phyloP scores from a whole-genome alignment of 2,113 vertebrate species.

The Taxidea taxus region DNA sequence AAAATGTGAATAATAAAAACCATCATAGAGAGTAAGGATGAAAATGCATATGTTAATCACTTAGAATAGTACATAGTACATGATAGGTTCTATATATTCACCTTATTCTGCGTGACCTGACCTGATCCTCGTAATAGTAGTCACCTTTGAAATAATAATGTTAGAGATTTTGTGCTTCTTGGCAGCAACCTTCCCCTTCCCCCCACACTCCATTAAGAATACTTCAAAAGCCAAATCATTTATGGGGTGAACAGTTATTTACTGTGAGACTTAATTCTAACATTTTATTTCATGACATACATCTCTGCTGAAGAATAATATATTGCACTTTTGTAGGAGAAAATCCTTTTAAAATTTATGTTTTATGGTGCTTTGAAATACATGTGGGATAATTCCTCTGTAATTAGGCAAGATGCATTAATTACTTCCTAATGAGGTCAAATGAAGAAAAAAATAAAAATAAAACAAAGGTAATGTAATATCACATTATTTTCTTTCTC shows the following conservation, averaged over 20 bases:
- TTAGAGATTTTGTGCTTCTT: not conserved
- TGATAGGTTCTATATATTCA: not conserved
- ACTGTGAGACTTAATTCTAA: not conserved
- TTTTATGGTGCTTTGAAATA: conserved; percentile 61
- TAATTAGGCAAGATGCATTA: conserved; percentile 68
- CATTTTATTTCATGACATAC: not conserved
- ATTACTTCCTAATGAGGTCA: conserved; percentile 74
- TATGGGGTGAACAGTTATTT: not conserved
- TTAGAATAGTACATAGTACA: not conserved
- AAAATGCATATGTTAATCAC: not conserved
- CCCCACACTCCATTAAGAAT: not conserved
- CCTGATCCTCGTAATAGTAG: not conserved
- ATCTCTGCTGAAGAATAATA: not conserved
- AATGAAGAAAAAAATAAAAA: conserved; percentile 47
- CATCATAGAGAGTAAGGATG: not conserved
- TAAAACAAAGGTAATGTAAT: not conserved
- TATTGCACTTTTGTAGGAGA: not conserved
- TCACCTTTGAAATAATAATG: not conserved
- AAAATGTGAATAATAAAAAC: not conserved
- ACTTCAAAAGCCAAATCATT: not conserved
- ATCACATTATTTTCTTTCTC: not conserved
- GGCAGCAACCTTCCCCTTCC: not conserved
- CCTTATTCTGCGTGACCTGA: not conserved
- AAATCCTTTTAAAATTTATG: conserved; percentile 58
- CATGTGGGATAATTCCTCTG: conserved; percentile 51